Evolutionary conservation across 2,888 invertebrate genomes (phyloP).

Genomic region (Drosophila yooni): DNA sequence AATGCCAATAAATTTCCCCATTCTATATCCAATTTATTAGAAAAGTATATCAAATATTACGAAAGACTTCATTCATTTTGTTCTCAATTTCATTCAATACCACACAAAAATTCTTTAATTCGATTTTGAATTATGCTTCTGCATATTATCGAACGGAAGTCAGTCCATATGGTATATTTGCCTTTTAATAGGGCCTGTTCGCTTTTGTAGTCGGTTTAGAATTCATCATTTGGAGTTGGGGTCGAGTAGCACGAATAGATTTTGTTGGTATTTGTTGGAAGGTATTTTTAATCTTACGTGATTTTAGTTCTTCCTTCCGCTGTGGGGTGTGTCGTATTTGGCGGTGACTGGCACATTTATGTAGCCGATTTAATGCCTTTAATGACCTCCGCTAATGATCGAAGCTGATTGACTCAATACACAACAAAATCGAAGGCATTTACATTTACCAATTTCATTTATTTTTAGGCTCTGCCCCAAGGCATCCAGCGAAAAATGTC

Average conservation of each 20-base stretch:
- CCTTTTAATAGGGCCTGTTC: conserved; percentile 11
- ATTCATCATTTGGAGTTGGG: conserved; percentile 30
- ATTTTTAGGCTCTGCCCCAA: conserved; percentile 51
- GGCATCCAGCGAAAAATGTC: conserved; percentile 16
- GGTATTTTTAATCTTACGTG: conserved; percentile 52
- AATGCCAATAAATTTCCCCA: neutral
- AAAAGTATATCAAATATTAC: neutral
- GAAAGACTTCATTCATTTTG: neutral
- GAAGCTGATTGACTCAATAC: conserved; percentile 70
- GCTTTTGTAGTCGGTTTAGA: conserved; percentile 2
- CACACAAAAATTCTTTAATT: neutral
- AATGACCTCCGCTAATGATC: conserved; percentile 79
- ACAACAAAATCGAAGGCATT: conserved; percentile 39
- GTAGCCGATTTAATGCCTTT: conserved; percentile 68
- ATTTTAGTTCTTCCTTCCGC: conserved; percentile 27
- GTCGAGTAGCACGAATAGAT: conserved; percentile 36
- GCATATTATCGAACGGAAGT: conserved; percentile 1
- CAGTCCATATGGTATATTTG: conserved; percentile 30
- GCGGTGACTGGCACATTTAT: conserved; percentile 17
- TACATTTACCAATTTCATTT: conserved; percentile 44
- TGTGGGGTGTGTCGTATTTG: conserved; percentile 42
- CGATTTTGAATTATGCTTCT: neutral
- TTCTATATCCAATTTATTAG: neutral
- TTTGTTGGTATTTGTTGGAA: conserved; percentile 34
- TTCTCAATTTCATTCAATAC: neutral